phyloP scores from a whole-genome alignment of 2,888 invertebrate genomes.

The Lomographa bimaculata region DNA sequence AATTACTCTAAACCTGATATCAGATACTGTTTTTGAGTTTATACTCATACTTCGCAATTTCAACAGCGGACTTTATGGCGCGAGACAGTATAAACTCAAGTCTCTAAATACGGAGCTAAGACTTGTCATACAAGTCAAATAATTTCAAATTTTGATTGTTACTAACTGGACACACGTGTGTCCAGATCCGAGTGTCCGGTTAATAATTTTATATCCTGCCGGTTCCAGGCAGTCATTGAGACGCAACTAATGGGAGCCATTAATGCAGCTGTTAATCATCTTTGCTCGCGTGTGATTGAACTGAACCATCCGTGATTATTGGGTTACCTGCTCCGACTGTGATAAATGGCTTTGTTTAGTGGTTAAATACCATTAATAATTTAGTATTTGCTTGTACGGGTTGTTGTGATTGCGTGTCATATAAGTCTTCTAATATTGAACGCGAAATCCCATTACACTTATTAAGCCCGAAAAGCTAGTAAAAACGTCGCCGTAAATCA shows the following conservation, averaged over 20 bases:
- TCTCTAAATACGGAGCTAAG: too few relatives aligned
- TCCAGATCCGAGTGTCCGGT: too few relatives aligned
- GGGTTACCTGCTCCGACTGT: slow-evolving; percentile 25
- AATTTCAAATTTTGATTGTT: too few relatives aligned
- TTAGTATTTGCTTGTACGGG: slow-evolving; percentile 13
- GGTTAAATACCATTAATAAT: slow-evolving; percentile 26
- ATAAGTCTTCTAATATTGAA: slow-evolving; percentile 24
- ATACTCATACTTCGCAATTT: too few relatives aligned
- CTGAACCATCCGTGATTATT: slow-evolving; percentile 30
- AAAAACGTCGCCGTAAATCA: slow-evolving; percentile 70
- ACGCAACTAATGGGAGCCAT: slow-evolving; percentile 26
- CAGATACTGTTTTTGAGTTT: not conserved
- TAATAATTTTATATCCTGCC: too few relatives aligned
- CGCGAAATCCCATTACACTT: slow-evolving; percentile 51
- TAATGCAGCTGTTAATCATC: slow-evolving; percentile 29
- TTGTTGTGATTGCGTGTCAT: slow-evolving; percentile 5
- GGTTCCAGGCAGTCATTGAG: slow-evolving; percentile 20
- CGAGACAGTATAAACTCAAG: too few relatives aligned
- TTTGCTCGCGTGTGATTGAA: slow-evolving; percentile 26
- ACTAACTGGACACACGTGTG: too few relatives aligned
- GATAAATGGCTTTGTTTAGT: slow-evolving; percentile 25
- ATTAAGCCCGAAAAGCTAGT: slow-evolving; percentile 61
- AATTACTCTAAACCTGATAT: too few relatives aligned
- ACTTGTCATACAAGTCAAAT: too few relatives aligned
- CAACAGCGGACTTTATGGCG: too few relatives aligned